phyloP scores from a whole-genome alignment of 2,888 invertebrate species.

The Andrena minutula region DNA sequence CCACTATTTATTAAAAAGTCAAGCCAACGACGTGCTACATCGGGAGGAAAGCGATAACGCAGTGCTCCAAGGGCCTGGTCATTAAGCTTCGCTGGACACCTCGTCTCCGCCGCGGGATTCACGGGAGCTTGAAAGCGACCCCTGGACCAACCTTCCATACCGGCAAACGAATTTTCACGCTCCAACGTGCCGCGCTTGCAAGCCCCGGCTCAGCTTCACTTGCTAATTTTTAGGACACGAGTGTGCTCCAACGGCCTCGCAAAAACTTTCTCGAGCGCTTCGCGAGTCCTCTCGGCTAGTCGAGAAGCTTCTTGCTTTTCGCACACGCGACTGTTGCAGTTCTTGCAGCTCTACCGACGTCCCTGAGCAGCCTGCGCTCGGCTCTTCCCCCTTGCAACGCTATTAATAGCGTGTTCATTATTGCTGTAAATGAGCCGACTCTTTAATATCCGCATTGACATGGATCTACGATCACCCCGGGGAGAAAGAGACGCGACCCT shows the following conservation, averaged over 20 bases:
- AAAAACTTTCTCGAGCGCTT: background rate
- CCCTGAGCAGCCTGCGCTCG: constrained; percentile 49
- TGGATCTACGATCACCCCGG: constrained; percentile 43
- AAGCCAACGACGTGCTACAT: constrained; percentile 81
- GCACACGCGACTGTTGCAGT: constrained; percentile 21
- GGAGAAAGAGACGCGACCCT: constrained; percentile 16
- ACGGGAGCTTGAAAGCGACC: constrained; percentile 7
- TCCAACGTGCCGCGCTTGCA: background rate
- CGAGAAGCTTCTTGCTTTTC: constrained; percentile 19
- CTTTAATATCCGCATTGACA: constrained; percentile 83
- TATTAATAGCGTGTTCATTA: constrained; percentile 84
- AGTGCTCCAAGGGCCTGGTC: constrained; percentile 75
- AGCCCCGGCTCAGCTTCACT: background rate
- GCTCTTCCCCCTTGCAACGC: constrained; percentile 61
- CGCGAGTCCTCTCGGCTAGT: background rate
- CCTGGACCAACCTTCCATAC: background rate
- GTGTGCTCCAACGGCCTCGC: background rate
- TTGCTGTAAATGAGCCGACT: constrained; percentile 83
- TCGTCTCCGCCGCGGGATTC: constrained; percentile 1
- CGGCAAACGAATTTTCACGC: background rate
- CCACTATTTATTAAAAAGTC: constrained; percentile 81
- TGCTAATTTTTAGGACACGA: background rate
- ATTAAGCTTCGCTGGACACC: constrained; percentile 77
- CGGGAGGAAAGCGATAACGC: constrained; percentile 85
- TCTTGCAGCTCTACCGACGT: constrained; percentile 1